Percentiles rank a stretch among this genome's conserved stretches.
Evolutionary conservation across 1,140 invertebrate genomes (phyloP).

Genomic region (Microplitis mediator): DNA sequence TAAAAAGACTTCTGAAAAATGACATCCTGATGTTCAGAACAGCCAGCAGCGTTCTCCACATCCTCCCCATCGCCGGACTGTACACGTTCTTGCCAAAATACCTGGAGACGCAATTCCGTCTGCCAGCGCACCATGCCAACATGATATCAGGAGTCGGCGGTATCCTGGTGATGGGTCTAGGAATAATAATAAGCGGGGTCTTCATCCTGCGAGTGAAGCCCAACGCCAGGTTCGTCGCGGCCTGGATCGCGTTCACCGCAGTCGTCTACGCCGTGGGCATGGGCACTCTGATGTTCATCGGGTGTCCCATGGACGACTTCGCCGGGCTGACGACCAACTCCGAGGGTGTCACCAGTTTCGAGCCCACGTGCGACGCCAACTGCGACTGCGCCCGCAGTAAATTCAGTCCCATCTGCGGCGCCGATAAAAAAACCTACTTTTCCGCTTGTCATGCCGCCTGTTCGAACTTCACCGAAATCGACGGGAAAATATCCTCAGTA

Average conservation of each 20-base stretch:
- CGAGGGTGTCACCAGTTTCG: slow-evolving; percentile 51
- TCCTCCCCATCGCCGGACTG: slow-evolving; percentile 87
- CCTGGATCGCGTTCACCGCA: slow-evolving; percentile 88
- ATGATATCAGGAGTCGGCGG: slow-evolving; percentile 90
- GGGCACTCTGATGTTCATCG: slow-evolving; percentile 86
- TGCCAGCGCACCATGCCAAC: slow-evolving; percentile 86
- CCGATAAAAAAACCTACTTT: slow-evolving; percentile 80
- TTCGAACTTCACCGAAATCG: slow-evolving; percentile 66
- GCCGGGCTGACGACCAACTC: slow-evolving; percentile 68
- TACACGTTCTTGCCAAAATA: slow-evolving; percentile 95
- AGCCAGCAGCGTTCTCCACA: slow-evolving; percentile 85
- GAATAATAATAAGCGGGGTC: slow-evolving; percentile 84
- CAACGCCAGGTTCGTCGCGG: slow-evolving; percentile 83
- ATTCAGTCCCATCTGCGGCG: slow-evolving; percentile 83
- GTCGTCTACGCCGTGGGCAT: slow-evolving; percentile 87
- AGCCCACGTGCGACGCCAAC: slow-evolving; percentile 69
- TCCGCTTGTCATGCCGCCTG: slow-evolving; percentile 91
- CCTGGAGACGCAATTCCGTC: slow-evolving; percentile 87
- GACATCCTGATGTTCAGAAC: slow-evolving; percentile 90
- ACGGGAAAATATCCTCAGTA: slow-evolving; percentile 67
- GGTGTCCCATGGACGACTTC: slow-evolving; percentile 84
- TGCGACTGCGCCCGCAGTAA: slow-evolving; percentile 77
- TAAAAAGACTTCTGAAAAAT: slow-evolving; percentile 84
- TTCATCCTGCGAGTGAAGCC: slow-evolving; percentile 84
- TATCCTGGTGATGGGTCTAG: slow-evolving; percentile 90